phyloP scores from a whole-genome alignment of 1,140 invertebrate species.

The Drosophila obscura region DNA sequence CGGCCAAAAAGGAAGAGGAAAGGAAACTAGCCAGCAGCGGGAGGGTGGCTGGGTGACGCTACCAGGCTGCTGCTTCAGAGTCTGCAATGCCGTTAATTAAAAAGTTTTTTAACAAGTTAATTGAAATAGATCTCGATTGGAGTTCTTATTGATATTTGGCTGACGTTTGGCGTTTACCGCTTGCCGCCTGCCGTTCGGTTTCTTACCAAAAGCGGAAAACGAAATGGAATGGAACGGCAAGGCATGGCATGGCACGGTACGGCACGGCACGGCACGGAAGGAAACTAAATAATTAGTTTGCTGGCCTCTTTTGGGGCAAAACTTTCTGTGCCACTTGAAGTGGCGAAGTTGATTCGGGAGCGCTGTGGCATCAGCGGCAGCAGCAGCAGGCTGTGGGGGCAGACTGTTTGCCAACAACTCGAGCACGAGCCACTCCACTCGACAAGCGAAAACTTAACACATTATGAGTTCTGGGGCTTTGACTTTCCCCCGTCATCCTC shows the following conservation, averaged over 20 bases:
- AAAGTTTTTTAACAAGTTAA: conserved; percentile 82
- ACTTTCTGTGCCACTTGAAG: conserved; percentile 75
- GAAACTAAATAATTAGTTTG: conserved; percentile 82
- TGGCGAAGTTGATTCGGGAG: conserved; percentile 62
- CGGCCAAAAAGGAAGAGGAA: conserved; percentile 10
- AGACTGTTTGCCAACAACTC: conserved; percentile 79
- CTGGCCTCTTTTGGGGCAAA: conserved; percentile 75
- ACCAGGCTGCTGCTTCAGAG: conserved; percentile 12
- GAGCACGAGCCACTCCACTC: conserved; percentile 58
- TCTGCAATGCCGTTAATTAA: conserved; percentile 79
- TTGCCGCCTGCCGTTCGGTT: conserved; percentile 25
- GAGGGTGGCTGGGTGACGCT: conserved; percentile 23
- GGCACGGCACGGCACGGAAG: conserved; percentile 45
- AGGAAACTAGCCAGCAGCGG: conserved; percentile 36
- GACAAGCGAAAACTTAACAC: conserved; percentile 73
- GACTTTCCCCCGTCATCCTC: conserved; percentile 9
- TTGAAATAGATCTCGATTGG: conserved; percentile 82
- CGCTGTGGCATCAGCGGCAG: not conserved
- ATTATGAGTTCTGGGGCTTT: conserved; percentile 64
- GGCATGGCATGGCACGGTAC: conserved; percentile 25
- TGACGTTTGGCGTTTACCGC: conserved; percentile 46
- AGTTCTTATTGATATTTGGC: conserved; percentile 81
- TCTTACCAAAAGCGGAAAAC: not conserved
- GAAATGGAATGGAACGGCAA: too few species aligned
- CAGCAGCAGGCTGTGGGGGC: conserved; percentile 20